Evolutionary conservation across 2,113 vertebrate species (phyloP), one percentile per base, ranked within the genome.

Genomic region (Apodemus speciosus): DNA sequence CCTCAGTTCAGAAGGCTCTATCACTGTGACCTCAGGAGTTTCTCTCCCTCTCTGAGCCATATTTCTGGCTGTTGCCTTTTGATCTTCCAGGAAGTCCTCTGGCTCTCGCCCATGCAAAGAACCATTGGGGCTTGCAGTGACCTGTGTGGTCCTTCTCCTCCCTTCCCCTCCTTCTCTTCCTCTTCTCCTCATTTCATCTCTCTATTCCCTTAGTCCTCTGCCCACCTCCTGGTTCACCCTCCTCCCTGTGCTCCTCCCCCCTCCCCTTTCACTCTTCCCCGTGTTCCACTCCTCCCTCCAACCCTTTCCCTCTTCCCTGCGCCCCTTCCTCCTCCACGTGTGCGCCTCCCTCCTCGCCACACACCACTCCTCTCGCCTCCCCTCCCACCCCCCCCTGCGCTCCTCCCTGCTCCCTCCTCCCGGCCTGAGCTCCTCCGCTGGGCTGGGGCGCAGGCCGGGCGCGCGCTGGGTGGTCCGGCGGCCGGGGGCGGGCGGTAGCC

Each of bases 391-490:
- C n/a, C n/a, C n/a, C 6, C n/a, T 46, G 71, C 27, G 14, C 84
- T 89, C 43, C 18, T 1, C 4, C 40, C 66, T 18, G 25, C 32
- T 4, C 83, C 64, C 40, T 9, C 9, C 35, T 11, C 91, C 69
- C 60, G 23, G 27, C 64, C 53, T 80, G 32, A 46, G 66, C 68
- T 23, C 68, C 2, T 4, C 1, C 27, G 25, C 40, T 27, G 11
- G 76, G 64, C 87, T 76, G 46, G 93, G 91, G 94, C 95, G 92
- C 86, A 43, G 95, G 96, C 98, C 98, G 98, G 98, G 98, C 90
- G 97, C 97, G 85, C 97, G 95, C 97, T 99, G 99, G 99, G 99
- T 99, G 99, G 99, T 99, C 99, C 38, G 89, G 95, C 98, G 99
- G 99, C 98, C 98, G 98, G 98, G 98, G 99, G 98, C 98, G 98